A percentile compares a stretch with the other conserved stretches of the same genome.
Evolutionary conservation across 2,113 vertebrate genomes (phyloP).

Genomic region (Pogona vitticeps): DNA sequence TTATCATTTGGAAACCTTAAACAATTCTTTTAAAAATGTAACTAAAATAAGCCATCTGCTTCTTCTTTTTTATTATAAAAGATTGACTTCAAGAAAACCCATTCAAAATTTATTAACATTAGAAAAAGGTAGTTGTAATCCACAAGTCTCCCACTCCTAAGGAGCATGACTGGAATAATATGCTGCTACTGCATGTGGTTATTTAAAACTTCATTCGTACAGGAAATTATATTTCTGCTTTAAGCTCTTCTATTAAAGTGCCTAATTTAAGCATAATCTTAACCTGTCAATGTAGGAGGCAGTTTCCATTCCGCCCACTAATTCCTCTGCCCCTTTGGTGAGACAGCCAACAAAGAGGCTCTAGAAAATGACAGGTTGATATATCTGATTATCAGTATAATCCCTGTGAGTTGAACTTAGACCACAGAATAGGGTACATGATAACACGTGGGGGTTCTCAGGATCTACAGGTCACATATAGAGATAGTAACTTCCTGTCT

Average conservation of each 20-base stretch:
- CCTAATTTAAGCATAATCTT: constrained; percentile 10
- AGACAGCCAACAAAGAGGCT: neutral
- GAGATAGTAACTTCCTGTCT: constrained; percentile 8
- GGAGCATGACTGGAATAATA: neutral
- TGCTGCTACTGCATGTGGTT: neutral
- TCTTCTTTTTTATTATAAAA: constrained; percentile 27
- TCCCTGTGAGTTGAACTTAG: constrained; percentile 14
- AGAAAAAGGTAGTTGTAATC: neutral
- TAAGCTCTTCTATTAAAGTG: neutral
- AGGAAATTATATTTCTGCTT: neutral
- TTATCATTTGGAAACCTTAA: neutral
- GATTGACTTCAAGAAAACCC: constrained; percentile 39
- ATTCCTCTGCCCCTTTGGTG: neutral
- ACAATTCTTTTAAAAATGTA: constrained; percentile 1
- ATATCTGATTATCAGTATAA: neutral
- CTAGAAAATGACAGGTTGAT: constrained; percentile 3
- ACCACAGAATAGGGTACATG: constrained; percentile 18
- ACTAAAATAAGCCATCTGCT: constrained; percentile 2
- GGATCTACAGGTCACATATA: constrained; percentile 16
- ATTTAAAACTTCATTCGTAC: constrained; percentile 1
- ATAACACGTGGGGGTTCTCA: constrained; percentile 20
- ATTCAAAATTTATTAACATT: neutral
- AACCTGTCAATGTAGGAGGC: neutral
- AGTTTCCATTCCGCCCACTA: constrained; percentile 3
- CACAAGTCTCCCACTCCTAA: neutral